Percentiles rank a stretch among this genome's conserved stretches.
Evolutionary conservation across 2,797 vertebrate genomes (phyloP).

Genomic region (Macropus fuliginosus): DNA sequence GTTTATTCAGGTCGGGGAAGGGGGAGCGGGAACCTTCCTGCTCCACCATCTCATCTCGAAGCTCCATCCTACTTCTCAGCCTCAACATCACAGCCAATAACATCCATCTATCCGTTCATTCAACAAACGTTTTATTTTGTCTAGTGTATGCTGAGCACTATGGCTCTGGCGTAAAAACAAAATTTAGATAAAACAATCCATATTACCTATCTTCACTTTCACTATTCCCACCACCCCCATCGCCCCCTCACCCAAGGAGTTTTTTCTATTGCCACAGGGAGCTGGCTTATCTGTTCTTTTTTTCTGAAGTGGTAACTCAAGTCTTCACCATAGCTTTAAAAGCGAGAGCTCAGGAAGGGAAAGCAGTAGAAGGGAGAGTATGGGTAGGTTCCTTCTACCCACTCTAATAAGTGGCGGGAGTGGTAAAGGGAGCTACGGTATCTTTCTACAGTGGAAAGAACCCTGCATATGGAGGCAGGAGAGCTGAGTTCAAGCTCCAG

Average conservation of each 20-base stretch:
- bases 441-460: background rate
- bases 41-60: background rate
- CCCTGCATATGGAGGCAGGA: background rate
- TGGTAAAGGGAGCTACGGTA: background rate
- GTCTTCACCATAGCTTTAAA: background rate
- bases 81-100: background rate
- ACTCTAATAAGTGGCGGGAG: background rate
- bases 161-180: background rate
- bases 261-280: background rate
- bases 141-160: background rate
- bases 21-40: background rate
- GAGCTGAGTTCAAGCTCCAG: background rate
- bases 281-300: background rate
- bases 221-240: background rate
- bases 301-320: background rate
- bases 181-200: background rate
- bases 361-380: background rate
- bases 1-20: accelerated
- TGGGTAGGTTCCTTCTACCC: background rate
- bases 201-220: background rate
- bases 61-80: background rate
- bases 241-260: accelerated
- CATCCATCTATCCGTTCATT: background rate
- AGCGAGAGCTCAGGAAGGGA: background rate
- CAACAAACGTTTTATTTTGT: background rate